Conservation (phyloP, 2,113 vertebrate species). For the Bostrychus sinensis region DNA sequence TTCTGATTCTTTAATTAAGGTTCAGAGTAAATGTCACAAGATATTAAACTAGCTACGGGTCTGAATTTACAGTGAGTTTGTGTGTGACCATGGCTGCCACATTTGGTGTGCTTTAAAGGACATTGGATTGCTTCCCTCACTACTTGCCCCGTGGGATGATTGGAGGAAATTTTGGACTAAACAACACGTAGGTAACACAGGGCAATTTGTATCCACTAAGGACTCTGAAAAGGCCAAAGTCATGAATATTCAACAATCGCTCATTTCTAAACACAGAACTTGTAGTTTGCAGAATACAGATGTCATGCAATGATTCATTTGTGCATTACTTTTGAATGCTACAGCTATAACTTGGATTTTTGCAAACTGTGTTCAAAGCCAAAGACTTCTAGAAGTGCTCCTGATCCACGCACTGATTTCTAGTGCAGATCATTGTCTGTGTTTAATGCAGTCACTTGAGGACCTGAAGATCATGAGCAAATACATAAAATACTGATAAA, state of each 20-base stretch:
- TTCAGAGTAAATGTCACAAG: not conserved
- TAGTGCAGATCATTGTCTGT: too few relatives aligned
- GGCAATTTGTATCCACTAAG: conserved; percentile 46
- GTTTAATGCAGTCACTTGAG: too few relatives aligned
- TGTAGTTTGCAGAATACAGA: conserved; percentile 51
- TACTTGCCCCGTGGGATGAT: conserved; percentile 26
- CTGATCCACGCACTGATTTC: too few relatives aligned
- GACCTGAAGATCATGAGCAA: too few relatives aligned
- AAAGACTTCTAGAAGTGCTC: too few relatives aligned
- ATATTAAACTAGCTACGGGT: too few relatives aligned
- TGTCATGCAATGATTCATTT: conserved; percentile 46
- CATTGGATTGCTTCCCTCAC: conserved; percentile 44
- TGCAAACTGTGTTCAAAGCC: too few relatives aligned
- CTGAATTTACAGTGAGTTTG: not conserved
- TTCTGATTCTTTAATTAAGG: not conserved
- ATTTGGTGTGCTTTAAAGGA: too few relatives aligned
- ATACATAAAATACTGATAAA: too few relatives aligned
- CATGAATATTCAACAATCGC: conserved; percentile 70
- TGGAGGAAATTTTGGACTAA: conserved; percentile 43
- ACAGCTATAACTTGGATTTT: too few relatives aligned
- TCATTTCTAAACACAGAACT: conserved; percentile 55
- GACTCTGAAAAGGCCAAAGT: conserved; percentile 61
- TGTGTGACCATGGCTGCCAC: too few relatives aligned
- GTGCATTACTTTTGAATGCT: not conserved
- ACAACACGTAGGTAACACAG: conserved; percentile 49